Evolutionary conservation across 2,797 vertebrate species (phyloP), one percentile per base, ranked within the genome.

Genomic region (Somateria mollissima): DNA sequence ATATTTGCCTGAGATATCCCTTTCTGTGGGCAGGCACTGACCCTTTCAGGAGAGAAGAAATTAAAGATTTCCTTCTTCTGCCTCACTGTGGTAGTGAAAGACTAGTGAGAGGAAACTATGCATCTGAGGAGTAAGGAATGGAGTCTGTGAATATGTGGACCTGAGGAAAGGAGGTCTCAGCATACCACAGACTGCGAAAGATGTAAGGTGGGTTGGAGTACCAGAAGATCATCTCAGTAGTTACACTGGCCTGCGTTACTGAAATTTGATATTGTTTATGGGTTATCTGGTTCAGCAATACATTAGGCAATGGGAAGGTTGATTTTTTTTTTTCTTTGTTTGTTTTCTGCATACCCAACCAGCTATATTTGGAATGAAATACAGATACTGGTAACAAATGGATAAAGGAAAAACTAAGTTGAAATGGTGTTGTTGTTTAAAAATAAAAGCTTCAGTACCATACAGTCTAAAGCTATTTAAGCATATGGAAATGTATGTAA

Each of bases 401-500:
- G 39, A 94, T 77, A 74, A 87, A 62, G 57, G 36, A 49, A 62
- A 93, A 85, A 66, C 0, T 11, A 61, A n/a, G 43, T 87, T 84
- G 77, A 94, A 90, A 69, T 77, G 36, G 54, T 90, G 69, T 5
- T 92, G 62, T 84, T 92, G 67, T 85, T 90, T 74, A 89, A 87
- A 96, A 95, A 94, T 53, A 85, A 89, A 83, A 80, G 45, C 41
- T 94, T 79, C n/a, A 36, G 69, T 87, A 89, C 36, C 86, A 49
- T 62, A 34, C 16, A 77, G 65, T 81, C 92, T 84, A 39, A 87
- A 90, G 69, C 71, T 93, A 94, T 88, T 94, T 94, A 84, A 90
- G 61, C 86, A 95, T 96, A 95, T 96, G 95, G 93, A 97, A 96
- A 96, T 94, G 51, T 78, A 93, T 96, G 95, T 96, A 93, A 85